Base-by-base conservation (phyloP, 2,113 vertebrate genomes). In the Poicephalus gulielmi region DNA sequence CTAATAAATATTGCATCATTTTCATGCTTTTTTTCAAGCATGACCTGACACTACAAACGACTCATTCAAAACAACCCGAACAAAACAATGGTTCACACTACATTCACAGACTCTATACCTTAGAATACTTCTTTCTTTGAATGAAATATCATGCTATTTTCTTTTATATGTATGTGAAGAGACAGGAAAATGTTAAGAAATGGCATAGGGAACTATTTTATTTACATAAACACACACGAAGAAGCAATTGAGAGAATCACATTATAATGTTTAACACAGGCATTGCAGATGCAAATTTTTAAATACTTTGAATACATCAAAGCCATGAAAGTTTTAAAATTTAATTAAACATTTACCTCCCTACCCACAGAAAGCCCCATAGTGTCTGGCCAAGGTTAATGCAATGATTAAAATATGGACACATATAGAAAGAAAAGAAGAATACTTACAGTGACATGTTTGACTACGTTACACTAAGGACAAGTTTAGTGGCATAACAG, bases 231-330 rank as follows among this genome's bases (percentile, higher is more conserved):
- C 11, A 18, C 13, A 63, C 2, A 12, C 17, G 33, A 52, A 77
- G 50, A 69, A 76, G 20, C 7, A 78, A 31, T 8, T 50, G 47
- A 86, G 28, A 53, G 30, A 64, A 55, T 47, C 24, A 17, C 1
- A 0, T 17, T 62, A 46, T 6, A 47, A 11, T 17, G 31, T 66
- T 69, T 8, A 84, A 44, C 0, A 1, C 8, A 60, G 2, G 2
- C 6, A 59, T 11, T 66, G 17, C 25, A 62, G 71, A 23, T 37
- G 3, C 3, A 73, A 63, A n/a, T 66, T 60, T 69, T 83, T 52
- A 13, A 59, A 35, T 13, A 68, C 30, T 66, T 75, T 60, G 17
- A 37, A 33, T 4, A 28, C 13, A 60, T 55, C n/a, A 60, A 86
- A 82, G 9, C 6, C 13, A 76, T 24, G 37, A 60, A 20, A 3